These are phyloP conservation scores for Wiebesia pumilae DNA, from an alignment of 1,140 invertebrate species.

Conservation along the genomic window DNA sequence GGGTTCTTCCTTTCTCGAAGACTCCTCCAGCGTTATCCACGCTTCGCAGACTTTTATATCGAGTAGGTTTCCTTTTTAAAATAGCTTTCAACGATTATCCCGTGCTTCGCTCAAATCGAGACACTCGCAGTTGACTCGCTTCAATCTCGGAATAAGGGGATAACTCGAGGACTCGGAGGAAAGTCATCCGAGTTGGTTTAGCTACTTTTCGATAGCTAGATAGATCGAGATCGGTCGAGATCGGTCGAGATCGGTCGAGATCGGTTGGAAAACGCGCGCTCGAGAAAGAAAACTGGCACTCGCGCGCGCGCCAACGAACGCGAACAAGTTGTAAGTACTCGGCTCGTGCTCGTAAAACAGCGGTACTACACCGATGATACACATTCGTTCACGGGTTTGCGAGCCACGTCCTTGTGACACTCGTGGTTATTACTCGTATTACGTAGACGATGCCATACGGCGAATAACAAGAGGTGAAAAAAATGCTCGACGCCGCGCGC, in stretches of 20 bases:
- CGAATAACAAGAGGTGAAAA: neutral
- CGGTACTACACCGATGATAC: neutral
- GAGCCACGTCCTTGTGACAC: neutral
- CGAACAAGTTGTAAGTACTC: neutral
- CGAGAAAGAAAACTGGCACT: no score
- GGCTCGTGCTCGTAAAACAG: neutral
- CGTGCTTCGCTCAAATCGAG: no score
- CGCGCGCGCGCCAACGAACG: neutral
- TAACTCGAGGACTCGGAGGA: neutral
- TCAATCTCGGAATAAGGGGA: neutral
- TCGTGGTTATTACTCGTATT: neutral
- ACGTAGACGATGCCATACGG: neutral
- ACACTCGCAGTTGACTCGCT: no score
- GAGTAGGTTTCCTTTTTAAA: no score
- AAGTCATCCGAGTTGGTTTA: neutral
- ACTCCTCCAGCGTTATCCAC: no score
- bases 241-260: neutral
- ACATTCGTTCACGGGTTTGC: neutral
- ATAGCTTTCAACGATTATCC: no score
- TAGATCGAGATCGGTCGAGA: neutral
- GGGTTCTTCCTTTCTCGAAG: no score
- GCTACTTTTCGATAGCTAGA: neutral
- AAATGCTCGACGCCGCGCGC: neutral
- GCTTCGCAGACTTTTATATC: no score
- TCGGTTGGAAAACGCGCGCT: neutral